Conservation (phyloP, 2,888 invertebrate genomes). For the Trissolcus brochymenae region DNA sequence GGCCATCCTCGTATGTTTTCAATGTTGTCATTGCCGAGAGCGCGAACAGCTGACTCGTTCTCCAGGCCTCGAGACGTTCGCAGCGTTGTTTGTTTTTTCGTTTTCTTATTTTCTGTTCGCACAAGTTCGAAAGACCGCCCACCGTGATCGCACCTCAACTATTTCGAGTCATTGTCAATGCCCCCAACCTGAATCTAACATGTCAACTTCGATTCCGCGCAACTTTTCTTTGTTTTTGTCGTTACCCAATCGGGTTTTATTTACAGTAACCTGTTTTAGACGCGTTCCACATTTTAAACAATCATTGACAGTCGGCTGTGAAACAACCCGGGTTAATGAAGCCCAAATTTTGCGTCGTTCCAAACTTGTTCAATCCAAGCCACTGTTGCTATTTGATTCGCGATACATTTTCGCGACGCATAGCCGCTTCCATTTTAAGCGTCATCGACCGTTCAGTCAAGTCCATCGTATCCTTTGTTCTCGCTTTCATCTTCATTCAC, state of each 20-base stretch:
- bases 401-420: slow-evolving; percentile 18
- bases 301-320: too few relatives aligned
- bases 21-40: slow-evolving; percentile 73
- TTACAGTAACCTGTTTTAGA: slow-evolving; percentile 19
- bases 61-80: slow-evolving; percentile 31
- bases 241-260: slow-evolving; percentile 18
- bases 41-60: slow-evolving; percentile 73
- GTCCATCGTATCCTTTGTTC: slow-evolving; percentile 62
- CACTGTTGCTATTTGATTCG: not conserved
- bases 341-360: not conserved
- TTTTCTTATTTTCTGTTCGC: not conserved
- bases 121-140: too few relatives aligned
- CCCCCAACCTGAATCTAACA: slow-evolving; percentile 4
- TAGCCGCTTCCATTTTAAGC: slow-evolving; percentile 61
- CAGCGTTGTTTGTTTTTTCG: not conserved
- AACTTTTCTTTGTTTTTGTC: slow-evolving; percentile 37
- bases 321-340: too few relatives aligned
- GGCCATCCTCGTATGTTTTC: slow-evolving; percentile 62
- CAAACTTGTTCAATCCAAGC: not conserved
- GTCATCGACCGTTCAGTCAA: slow-evolving; percentile 66
- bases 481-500: slow-evolving; percentile 53
- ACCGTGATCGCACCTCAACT: not conserved
- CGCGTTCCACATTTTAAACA: too few relatives aligned
- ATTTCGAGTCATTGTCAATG: not conserved
- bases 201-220: slow-evolving; percentile 9